Evolutionary conservation across 92 coral and sea anemone genomes (phyloP), one percentile per base, ranked within the genome.

Genomic region (Epizoanthus rinbou): DNA sequence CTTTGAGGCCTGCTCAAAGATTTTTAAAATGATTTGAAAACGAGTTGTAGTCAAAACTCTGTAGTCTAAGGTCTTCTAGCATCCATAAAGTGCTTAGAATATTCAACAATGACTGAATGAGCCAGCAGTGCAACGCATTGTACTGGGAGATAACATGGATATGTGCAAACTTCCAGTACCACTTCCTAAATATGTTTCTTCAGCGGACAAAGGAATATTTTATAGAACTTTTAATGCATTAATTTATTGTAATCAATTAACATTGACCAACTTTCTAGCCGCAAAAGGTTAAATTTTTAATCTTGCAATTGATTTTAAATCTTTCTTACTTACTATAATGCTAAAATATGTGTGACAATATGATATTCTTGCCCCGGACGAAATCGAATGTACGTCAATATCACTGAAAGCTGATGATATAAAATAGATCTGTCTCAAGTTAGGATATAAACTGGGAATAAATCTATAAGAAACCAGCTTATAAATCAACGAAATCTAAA

Each of bases 101-200:
- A 10, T 50, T 50, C 54, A 50, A 50, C 15, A 10, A 50, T 50
- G 54, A 13, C n/a, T n/a, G n/a, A n/a, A n/a, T n/a, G n/a, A n/a
- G n/a, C n/a, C n/a, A 1, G 31, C 54, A 0, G 54, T 50, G 16
- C 15, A 50, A 50, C 54, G 8, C 16, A 50, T 14, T 28, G 80
- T 16, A 57, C 45, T 41, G 17, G n/a, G 45, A 52, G 13, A 57
- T 63, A 39, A 22, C 14, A n/a, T 14, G 21, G 72, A 9, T 78
- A 43, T 3, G 5, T 5, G 54, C 64, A 54, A 59, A 74, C 23
- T 1, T 21, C 39, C 59, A 11, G 8, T 14, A 59, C 57, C 28
- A 78, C 64, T 62, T 76, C 54, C 81, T 62, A 41, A 39, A 43
- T 10, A 19, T 78, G 70, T 62, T 78, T 78, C 68, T 70, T 60